Evolutionary conservation across 2,888 invertebrate genomes (phyloP).

Genomic region (Magallana nippona): DNA sequence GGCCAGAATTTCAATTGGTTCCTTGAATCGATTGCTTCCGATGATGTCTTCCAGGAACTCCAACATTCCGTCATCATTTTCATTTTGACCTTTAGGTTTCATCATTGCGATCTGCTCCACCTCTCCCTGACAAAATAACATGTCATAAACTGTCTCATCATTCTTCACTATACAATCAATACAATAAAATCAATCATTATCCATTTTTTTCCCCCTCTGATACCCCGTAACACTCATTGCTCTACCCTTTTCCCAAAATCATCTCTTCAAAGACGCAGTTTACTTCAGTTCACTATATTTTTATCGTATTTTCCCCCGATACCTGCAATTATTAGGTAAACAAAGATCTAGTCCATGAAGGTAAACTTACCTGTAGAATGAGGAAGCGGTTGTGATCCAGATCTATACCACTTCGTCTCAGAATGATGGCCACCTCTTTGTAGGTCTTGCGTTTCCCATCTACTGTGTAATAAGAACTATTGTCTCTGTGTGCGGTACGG

Average conservation of each 20-base stretch:
- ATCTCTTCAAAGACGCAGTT: too few species aligned
- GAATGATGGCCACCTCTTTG: constrained; percentile 90
- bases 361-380: constrained; percentile 92
- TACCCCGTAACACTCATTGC: too few species aligned
- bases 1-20: constrained; percentile 88
- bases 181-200: too few species aligned
- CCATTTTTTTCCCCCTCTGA: too few species aligned
- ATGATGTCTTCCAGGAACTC: constrained; percentile 99
- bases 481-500: constrained; percentile 88
- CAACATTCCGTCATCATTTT: constrained; percentile 96
- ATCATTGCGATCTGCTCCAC: constrained; percentile 99
- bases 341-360: not conserved
- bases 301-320: too few species aligned
- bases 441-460: constrained; percentile 84
- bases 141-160: not conserved
- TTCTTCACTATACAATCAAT: too few species aligned
- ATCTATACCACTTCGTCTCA: constrained; percentile 93
- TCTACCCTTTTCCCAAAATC: too few species aligned
- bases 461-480: constrained; percentile 85
- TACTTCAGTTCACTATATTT: too few species aligned
- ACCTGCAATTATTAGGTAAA: not conserved
- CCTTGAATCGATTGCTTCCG: constrained; percentile 86
- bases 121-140: constrained; percentile 88
- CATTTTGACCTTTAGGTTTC: constrained; percentile 93
- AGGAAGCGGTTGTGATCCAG: constrained; percentile 97